Base-by-base conservation (phyloP, 2,888 invertebrate genomes). In the Synanthedon vespiformis region DNA sequence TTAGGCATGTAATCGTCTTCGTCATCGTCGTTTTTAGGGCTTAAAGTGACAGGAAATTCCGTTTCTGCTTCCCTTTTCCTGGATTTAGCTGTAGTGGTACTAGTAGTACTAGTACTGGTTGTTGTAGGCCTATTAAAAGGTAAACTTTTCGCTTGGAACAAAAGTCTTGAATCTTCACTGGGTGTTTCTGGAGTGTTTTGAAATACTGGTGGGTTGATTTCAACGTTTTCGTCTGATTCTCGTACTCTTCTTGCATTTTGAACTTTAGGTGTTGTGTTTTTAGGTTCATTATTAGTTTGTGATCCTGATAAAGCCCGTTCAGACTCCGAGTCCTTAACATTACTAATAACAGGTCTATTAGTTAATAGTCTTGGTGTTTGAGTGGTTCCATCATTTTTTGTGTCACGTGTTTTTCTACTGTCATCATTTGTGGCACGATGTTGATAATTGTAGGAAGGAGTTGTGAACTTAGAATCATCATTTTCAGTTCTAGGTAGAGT, bases 191-290 rank as follows among this genome's bases (percentile, higher is more conserved):
- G 3, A 11, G 5, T 18, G 18, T 48, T 48, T 16, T 22, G 12
- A 16, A 22, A 22, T 5, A 1, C 12, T 22, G 48, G 16, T 12
- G 48, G 48, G 16, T 18, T 48, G 2, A 18, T 12, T 48, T 16
- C 48, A 18, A 12, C 48, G 48, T 48, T 48, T 16, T 48, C 48
- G 11, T 18, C 48, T 10, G 48, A 16, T 16, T 22, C 22, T 6
- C 48, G 48, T 4, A 4, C 48, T 11, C 12, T 48, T 48, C 48
- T 48, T 18, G 14, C 48, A 16, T 48, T 48, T 22, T 14, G 10
- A 13, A 10, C 22, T 48, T 53, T 51, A 53, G 44, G 41, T 53
- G 41, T 52, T 27, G 52, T 52, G 11, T 14, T 44, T n/a, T n/a
- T 44, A 14, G 13, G 44, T 44, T 14, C 44, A 44, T 44, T 44